Conservation (phyloP, 1,140 invertebrate genomes). For the Drosophila lacertosa region DNA sequence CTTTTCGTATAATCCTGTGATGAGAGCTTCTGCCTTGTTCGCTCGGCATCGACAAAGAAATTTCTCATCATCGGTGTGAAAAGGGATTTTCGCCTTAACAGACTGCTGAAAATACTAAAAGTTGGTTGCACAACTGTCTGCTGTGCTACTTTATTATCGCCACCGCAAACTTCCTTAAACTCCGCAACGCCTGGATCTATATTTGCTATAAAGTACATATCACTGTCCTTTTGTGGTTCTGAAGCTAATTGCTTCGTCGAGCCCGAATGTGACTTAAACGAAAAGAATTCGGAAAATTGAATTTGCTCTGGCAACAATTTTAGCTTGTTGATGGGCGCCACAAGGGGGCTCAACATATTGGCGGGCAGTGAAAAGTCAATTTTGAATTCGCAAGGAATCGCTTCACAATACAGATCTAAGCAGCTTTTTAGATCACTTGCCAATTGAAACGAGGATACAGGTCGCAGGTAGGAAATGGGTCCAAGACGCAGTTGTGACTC, state of each 20-base stretch:
- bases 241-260: background rate
- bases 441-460: constrained; percentile 3
- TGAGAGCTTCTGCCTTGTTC: background rate
- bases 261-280: constrained; percentile 9
- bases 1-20: background rate
- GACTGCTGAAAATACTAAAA: background rate
- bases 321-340: constrained; percentile 3
- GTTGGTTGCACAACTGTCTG: background rate
- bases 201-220: background rate
- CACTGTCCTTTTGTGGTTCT: background rate
- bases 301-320: constrained; percentile 4
- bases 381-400: background rate
- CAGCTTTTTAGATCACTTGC: background rate
- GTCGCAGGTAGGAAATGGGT: background rate
- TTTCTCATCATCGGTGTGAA: background rate
- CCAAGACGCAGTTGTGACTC: background rate
- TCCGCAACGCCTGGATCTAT: background rate
- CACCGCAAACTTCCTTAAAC: background rate
- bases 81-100: background rate
- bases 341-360: constrained; percentile 4
- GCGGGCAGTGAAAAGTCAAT: constrained; percentile 5
- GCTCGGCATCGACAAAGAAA: background rate
- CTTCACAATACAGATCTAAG: background rate
- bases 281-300: constrained; percentile 13
- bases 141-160: background rate